Percentiles rank a stretch among this genome's conserved stretches.
phyloP scores from a whole-genome alignment of 2,888 invertebrate species.

The Meghimatium bilineatum region DNA sequence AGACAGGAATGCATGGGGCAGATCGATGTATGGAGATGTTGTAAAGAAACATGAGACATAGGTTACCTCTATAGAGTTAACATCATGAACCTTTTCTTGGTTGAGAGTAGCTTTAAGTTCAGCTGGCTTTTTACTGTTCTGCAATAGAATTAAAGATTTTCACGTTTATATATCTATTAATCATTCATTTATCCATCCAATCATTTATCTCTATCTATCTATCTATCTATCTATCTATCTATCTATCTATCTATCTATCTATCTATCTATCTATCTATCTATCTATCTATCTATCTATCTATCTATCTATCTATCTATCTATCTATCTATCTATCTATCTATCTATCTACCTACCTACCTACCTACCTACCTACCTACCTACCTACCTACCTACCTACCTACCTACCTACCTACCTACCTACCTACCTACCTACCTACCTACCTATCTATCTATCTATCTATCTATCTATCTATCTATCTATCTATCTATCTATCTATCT shows the following conservation, averaged over 20 bases:
- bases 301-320: not conserved
- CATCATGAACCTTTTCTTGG: not conserved
- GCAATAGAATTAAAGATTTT: not conserved
- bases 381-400: no score
- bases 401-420: no score
- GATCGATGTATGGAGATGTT: no score
- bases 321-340: not conserved
- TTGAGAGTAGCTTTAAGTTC: not conserved
- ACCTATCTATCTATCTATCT: no score
- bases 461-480: no score
- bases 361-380: not conserved
- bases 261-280: not conserved
- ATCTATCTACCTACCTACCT: not conserved
- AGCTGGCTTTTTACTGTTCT: not conserved
- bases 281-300: not conserved
- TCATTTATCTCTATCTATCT: not conserved
- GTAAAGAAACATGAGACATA: no score
- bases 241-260: not conserved
- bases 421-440: no score
- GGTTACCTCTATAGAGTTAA: not conserved
- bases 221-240: conserved; percentile 13
- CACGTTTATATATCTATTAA: not conserved
- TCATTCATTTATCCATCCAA: no score
- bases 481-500: no score
- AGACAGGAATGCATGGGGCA: no score